Conservation (phyloP, 1,140 invertebrate species). For the Neodiprion pinetum region DNA sequence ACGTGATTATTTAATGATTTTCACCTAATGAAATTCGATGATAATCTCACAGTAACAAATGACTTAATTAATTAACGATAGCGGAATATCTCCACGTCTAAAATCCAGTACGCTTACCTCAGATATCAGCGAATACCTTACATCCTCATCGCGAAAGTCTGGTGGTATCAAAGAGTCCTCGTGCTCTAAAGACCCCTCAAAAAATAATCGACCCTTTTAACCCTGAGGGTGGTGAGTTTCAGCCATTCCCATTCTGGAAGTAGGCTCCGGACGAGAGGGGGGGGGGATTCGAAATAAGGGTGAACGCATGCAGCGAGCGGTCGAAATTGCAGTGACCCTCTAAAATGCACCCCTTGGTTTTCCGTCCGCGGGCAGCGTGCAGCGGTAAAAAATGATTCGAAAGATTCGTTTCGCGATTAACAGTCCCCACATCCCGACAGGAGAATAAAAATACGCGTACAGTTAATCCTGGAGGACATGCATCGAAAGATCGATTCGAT, state of each 20-base stretch:
- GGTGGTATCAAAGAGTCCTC: background rate
- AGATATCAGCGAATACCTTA: background rate
- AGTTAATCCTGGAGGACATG: too few species aligned
- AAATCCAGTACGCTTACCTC: background rate
- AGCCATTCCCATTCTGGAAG: background rate
- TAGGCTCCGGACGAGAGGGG: background rate
- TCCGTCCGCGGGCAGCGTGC: background rate
- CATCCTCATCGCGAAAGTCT: background rate
- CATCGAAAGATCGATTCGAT: too few species aligned
- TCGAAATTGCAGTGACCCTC: constrained; percentile 7
- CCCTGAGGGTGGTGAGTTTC: background rate
- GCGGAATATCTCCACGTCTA: too few species aligned
- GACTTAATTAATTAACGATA: too few species aligned
- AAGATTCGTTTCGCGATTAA: constrained; percentile 4
- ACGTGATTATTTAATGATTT: too few species aligned
- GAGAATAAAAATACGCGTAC: too few species aligned
- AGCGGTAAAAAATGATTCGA: background rate
- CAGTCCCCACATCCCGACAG: too few species aligned
- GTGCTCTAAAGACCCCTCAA: background rate
- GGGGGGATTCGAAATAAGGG: too few species aligned
- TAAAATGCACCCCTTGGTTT: background rate
- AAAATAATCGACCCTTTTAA: constrained; percentile 5
- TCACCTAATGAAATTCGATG: too few species aligned
- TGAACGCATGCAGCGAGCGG: background rate
- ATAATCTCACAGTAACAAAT: too few species aligned